Evolutionary conservation across 2,888 invertebrate species (phyloP), one percentile per base, ranked within the genome.

Genomic region (Epinotia demarniana): DNA sequence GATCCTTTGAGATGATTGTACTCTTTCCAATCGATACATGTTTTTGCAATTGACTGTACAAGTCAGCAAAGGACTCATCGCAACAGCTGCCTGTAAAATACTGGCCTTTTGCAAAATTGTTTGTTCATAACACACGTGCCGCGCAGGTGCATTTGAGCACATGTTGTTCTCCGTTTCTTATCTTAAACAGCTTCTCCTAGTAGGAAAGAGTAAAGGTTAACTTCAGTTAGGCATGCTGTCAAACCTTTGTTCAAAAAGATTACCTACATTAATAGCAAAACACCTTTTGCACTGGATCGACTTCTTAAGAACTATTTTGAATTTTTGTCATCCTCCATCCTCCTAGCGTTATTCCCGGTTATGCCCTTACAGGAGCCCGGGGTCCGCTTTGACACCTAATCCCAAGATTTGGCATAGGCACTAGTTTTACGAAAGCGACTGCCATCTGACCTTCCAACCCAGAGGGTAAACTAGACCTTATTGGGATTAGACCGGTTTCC

Each of bases 111-210:
- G 75, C 64, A 66, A 70, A 74, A 70, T 64, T 73, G 27, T 74
- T 63, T 74, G 19, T 49, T 39, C 27, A 58, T 46, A 74, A 64
- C 70, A 58, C 74, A 75, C 74, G 74, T 75, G 74, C 43, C 18
- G 49, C 13, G 74, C 75, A 75, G 75, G 75, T 75, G 75, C 70
- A 71, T 60, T 49, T 16, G 27, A 60, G 53, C 75, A 75, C 70
- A 75, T 75, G 69, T 64, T 55, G 57, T 62, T 69, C n/a, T n/a
- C 63, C 4, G 16, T 63, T 69, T 39, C 57, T 69, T 63, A 74
- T 74, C 64, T 53, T 11, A 57, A 74, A 70, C 39, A 8, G 43
- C 49, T 27, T 27, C 4, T 49, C 12, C 11, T 2, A 19, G 27
- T 18, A 58, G 16, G 12, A 39, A 23, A 73, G 27, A 66, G 39